phyloP scores from a whole-genome alignment of 2,888 invertebrate genomes.

The Himalopsyche anomala region DNA sequence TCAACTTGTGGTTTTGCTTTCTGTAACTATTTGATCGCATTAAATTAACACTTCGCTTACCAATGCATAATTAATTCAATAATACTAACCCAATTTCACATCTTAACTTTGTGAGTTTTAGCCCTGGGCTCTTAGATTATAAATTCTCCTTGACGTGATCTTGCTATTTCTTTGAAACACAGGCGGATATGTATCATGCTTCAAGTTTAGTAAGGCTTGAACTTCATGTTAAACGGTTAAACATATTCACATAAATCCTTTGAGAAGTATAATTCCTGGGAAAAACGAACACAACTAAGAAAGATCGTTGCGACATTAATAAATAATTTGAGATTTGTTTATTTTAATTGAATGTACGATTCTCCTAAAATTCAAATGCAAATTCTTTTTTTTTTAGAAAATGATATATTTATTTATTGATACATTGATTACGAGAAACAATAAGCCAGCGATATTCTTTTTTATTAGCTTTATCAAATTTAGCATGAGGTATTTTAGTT shows the following conservation, averaged over 20 bases:
- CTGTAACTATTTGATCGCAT: constrained; percentile 3
- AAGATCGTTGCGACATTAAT: too few relatives aligned
- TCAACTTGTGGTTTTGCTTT: neutral
- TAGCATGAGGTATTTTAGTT: too few relatives aligned
- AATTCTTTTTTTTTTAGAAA: too few relatives aligned
- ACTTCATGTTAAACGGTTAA: constrained; percentile 10
- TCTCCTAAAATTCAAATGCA: too few relatives aligned
- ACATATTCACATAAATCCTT: constrained; percentile 35
- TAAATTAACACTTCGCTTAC: constrained; percentile 37
- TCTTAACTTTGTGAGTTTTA: constrained; percentile 17
- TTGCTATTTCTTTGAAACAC: constrained; percentile 32
- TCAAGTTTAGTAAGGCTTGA: neutral
- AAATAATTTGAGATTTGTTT: too few relatives aligned
- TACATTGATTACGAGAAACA: too few relatives aligned
- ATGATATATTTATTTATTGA: too few relatives aligned
- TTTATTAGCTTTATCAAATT: too few relatives aligned
- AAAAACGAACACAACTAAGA: neutral
- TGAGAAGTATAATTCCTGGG: neutral
- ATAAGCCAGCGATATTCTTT: too few relatives aligned
- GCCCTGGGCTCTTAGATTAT: constrained; percentile 31
- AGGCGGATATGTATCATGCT: constrained; percentile 27
- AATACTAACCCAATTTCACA: constrained; percentile 24
- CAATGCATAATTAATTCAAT: constrained; percentile 35
- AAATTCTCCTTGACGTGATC: constrained; percentile 32
- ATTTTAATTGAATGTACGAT: too few relatives aligned